These are phyloP conservation scores for Coleophora flavipennella DNA, from an alignment of 2,888 invertebrate species.

Conservation along the genomic window DNA sequence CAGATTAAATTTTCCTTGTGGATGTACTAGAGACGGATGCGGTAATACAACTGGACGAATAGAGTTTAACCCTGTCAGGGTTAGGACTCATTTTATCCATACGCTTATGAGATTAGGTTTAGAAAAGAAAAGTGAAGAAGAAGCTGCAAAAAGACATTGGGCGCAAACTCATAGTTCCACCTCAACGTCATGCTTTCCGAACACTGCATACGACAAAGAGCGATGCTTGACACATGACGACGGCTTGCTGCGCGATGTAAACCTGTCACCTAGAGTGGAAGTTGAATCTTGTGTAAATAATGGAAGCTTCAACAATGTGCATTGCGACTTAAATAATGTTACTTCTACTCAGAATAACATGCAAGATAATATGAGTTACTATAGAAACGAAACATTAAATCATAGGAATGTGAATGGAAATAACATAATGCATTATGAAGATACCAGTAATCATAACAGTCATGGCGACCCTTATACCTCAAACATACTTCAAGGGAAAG, in stretches of 20 bases:
- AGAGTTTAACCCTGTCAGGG: conserved; percentile 96
- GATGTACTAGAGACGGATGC: conserved; percentile 95
- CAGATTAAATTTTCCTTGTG: conserved; percentile 95
- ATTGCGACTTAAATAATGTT: conserved; percentile 70
- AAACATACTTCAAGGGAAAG: conserved; percentile 57
- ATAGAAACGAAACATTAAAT: conserved; percentile 58
- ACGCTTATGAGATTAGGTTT: conserved; percentile 94
- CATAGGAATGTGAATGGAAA: conserved; percentile 48
- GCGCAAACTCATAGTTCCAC: conserved; percentile 45
- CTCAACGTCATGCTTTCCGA: conserved; percentile 40
- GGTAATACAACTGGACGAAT: conserved; percentile 93
- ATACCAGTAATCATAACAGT: conserved; percentile 47
- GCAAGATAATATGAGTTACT: conserved; percentile 37
- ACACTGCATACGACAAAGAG: conserved; percentile 49
- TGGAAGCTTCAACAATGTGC: conserved; percentile 78
- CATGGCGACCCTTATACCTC: conserved; percentile 61
- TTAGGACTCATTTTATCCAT: conserved; percentile 96
- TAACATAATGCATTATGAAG: conserved; percentile 48
- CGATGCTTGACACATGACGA: conserved; percentile 49
- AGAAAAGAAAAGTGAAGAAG: conserved; percentile 85
- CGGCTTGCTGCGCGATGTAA: conserved; percentile 67
- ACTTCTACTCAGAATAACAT: conserved; percentile 23
- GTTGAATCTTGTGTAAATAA: conserved; percentile 77
- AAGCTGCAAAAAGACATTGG: conserved; percentile 63
- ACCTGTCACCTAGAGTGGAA: conserved; percentile 69